Evolutionary conservation across 2,888 invertebrate species (phyloP).

Genomic region (Ichneumon xanthorius): DNA sequence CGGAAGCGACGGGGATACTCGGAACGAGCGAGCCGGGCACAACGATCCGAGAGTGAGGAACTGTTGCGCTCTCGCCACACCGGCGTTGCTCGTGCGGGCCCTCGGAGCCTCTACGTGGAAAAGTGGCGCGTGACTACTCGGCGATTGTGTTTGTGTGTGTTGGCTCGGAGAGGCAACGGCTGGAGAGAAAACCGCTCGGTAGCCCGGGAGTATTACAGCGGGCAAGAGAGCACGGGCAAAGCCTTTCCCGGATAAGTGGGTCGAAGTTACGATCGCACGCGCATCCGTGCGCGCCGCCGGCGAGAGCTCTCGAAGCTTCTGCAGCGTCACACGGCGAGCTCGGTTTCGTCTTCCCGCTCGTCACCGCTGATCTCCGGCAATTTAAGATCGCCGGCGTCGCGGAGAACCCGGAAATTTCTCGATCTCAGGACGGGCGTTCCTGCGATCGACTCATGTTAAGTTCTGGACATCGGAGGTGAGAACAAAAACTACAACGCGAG

Average conservation of each 20-base stretch:
- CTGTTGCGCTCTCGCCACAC: conserved; percentile 1
- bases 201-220: neutral
- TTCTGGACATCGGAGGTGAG: neutral
- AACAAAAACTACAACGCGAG: neutral
- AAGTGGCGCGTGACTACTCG: conserved; percentile 13
- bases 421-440: neutral
- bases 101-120: neutral
- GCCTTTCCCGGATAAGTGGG: conserved; percentile 51
- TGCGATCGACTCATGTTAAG: neutral
- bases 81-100: neutral
- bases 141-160: neutral
- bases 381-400: neutral
- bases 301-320: neutral
- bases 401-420: neutral
- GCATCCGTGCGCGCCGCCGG: conserved; percentile 25
- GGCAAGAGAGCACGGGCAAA: conserved; percentile 43
- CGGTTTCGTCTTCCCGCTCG: neutral
- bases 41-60: conserved; percentile 15
- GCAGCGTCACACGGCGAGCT: neutral
- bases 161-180: neutral
- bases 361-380: conserved; percentile 3
- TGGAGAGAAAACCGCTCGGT: conserved; percentile 15
- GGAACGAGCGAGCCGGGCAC: neutral
- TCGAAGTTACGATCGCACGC: conserved; percentile 43
- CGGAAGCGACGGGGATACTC: conserved; percentile 15